Conservation (phyloP, 2,888 invertebrate genomes). For the Lepidocyrtinus sp. region DNA sequence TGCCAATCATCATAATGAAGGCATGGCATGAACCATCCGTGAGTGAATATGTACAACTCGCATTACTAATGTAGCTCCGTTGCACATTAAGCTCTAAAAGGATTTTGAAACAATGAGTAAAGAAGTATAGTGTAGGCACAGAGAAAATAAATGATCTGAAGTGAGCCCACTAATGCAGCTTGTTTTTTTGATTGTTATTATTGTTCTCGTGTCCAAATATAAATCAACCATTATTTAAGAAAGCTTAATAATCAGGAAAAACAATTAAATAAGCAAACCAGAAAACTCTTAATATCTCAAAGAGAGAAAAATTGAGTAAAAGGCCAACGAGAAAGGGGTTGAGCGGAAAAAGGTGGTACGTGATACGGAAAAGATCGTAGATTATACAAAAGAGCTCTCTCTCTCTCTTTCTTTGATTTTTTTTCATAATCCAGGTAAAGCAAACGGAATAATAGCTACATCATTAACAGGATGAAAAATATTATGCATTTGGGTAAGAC, state of each 20-base stretch:
- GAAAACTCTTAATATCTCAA: constrained; percentile 48
- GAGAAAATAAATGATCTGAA: constrained; percentile 20
- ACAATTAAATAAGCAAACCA: constrained; percentile 59
- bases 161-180: constrained; percentile 24
- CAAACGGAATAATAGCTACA: constrained; percentile 3
- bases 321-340: constrained; percentile 44
- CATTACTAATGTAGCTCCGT: constrained; percentile 1
- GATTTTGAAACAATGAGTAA: constrained; percentile 35
- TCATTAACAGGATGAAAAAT: constrained; percentile 11
- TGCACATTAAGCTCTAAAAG: constrained; percentile 18
- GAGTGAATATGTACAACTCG: constrained; percentile 72
- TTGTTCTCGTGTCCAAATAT: constrained; percentile 57
- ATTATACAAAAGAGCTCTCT: constrained; percentile 2
- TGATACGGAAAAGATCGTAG: constrained; percentile 55
- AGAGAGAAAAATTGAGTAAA: constrained; percentile 25
- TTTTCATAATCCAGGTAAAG: not conserved
- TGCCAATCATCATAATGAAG: constrained; percentile 86
- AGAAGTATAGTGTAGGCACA: not conserved
- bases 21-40: constrained; percentile 72
- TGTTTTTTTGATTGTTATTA: constrained; percentile 41
- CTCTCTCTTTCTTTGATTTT: not conserved
- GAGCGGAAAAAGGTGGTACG: constrained; percentile 59
- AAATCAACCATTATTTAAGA: constrained; percentile 59
- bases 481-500: too few relatives aligned
- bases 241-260: constrained; percentile 56